Evolutionary conservation across 2,113 vertebrate genomes (phyloP).

Genomic region (Scomber colias): DNA sequence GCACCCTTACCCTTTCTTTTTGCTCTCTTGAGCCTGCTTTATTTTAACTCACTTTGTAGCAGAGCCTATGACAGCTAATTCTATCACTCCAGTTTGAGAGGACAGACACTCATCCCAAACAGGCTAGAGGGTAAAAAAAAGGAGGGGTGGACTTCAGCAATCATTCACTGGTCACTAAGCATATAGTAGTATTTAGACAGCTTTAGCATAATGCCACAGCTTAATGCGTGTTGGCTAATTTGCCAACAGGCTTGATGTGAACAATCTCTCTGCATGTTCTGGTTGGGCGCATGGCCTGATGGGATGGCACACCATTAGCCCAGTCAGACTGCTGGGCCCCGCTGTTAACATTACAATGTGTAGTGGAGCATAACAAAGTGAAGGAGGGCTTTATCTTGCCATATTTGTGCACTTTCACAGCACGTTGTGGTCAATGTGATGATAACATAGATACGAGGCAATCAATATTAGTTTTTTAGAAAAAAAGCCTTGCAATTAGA

Average conservation of each 20-base stretch:
- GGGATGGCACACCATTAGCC: conserved; percentile 79
- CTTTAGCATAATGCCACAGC: conserved; percentile 79
- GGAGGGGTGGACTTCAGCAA: conserved; percentile 62
- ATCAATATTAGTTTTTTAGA: conserved; percentile 75
- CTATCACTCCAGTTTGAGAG: conserved; percentile 63
- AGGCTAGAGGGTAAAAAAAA: conserved; percentile 30
- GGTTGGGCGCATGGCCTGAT: conserved; percentile 81
- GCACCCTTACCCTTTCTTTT: neutral
- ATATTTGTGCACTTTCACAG: conserved; percentile 52
- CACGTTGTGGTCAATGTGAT: conserved; percentile 68
- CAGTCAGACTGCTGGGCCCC: conserved; percentile 78
- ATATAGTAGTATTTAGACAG: conserved; percentile 80
- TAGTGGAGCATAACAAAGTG: conserved; percentile 70
- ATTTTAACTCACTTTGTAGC: conserved; percentile 38
- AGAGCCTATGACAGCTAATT: conserved; percentile 52
- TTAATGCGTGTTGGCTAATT: conserved; percentile 78
- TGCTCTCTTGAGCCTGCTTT: conserved; percentile 39
- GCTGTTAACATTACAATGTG: conserved; percentile 81
- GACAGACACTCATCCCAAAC: conserved; percentile 60
- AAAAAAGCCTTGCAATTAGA: conserved; percentile 78
- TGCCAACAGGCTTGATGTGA: conserved; percentile 79
- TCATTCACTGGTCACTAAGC: conserved; percentile 77
- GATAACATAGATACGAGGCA: conserved; percentile 60
- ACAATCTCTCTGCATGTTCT: conserved; percentile 81
- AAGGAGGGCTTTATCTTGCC: conserved; percentile 71